Conservation (phyloP, 2,888 invertebrate species). For the Adela reaumurella region DNA sequence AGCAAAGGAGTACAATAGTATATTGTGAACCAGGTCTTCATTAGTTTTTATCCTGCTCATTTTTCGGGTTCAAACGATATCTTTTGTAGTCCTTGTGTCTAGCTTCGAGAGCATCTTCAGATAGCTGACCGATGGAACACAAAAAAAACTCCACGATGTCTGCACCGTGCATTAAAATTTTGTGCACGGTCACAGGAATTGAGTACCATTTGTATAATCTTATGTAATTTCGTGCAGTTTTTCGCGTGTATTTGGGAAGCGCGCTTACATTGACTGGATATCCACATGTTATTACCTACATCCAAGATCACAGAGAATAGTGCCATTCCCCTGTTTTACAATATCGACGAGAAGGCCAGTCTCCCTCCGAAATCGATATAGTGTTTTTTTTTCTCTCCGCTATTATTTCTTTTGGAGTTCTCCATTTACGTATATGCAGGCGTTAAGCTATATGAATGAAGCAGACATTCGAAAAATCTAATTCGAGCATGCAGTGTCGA, state of each 20-base stretch:
- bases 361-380: no score
- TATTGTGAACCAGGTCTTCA: no score
- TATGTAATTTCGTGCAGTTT: constrained; percentile 11
- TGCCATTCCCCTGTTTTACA: not conserved
- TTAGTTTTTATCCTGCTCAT: no score
- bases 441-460: no score
- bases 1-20: no score
- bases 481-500: no score
- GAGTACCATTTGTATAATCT: constrained; percentile 13
- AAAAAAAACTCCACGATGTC: constrained; percentile 11
- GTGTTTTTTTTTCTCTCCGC: no score
- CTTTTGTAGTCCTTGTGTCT: constrained; percentile 11
- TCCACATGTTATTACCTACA: constrained; percentile 9
- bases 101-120: constrained; percentile 14
- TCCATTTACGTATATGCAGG: no score
- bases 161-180: constrained; percentile 12
- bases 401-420: no score
- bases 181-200: constrained; percentile 14
- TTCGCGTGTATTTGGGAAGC: constrained; percentile 8
- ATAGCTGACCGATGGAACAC: constrained; percentile 13
- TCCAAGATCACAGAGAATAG: constrained; percentile 4
- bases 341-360: no score
- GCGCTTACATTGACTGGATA: constrained; percentile 9
- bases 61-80: constrained; percentile 4
- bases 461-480: no score